Base-by-base conservation (phyloP, 2,113 vertebrate genomes). In the Nipponia nippon region DNA sequence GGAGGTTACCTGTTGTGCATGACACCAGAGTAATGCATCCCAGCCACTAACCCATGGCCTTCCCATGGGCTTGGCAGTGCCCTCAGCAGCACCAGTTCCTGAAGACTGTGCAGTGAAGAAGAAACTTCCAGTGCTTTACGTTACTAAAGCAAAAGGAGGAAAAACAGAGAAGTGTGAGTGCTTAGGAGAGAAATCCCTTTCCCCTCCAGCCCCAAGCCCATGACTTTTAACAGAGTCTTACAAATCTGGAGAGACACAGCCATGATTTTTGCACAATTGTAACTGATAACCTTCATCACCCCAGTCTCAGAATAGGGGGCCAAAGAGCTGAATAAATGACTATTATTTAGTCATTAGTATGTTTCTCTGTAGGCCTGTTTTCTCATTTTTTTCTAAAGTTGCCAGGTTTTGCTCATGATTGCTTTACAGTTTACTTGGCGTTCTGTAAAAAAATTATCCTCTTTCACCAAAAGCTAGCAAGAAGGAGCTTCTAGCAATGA, bases 61-160 rank as follows among this genome's bases (percentile, higher is more conserved):
- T 55, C 29, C 22, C 0, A 2, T 22, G 17, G 22, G 17, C 7
- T 47, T 20, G 30, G 13, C 61, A 65, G 44, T 20, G 14, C 13
- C 23, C 44, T n/a, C 34, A 38, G 26, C 34, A 59, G 27, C 21
- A 72, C 9, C 23, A 19, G 16, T 8, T 36, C 22, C 58, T 88
- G 34, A 25, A 55, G 55, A 22, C 25, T 40, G 11, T 6, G 29
- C 44, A 34, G 16, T 32, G 8, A 25, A 40, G n/a, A 27, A 7
- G 17, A 65, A 22, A 66, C 3, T 13, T 47, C 9, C 2, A 3
- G 18, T 22, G 22, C 5, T 69, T 73, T 16, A 27, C 5, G 0
- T 22, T 44, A 46, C 14, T 71, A 52, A 66, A 55, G 23, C 7
- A 77, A 82, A 85, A 16, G 2, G n/a, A 82, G 4, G 2, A 27